Evolutionary conservation across 2,888 invertebrate species (phyloP).

Genomic region (Caradrina kadenii): DNA sequence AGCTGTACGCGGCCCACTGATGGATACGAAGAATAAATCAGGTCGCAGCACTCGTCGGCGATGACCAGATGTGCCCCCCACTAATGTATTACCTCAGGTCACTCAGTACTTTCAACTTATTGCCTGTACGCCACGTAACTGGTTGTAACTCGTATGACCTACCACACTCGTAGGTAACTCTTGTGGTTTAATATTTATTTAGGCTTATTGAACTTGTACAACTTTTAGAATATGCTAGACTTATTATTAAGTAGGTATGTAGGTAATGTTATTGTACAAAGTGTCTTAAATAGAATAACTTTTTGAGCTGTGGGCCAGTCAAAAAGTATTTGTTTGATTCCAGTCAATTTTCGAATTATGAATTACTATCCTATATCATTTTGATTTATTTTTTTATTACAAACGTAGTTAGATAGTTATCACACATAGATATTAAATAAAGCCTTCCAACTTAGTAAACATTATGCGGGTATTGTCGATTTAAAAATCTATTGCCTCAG

Average conservation of each 20-base stretch:
- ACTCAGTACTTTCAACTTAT: constrained; percentile 73
- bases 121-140: constrained; percentile 49
- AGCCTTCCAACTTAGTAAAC: too few relatives aligned
- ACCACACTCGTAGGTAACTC: constrained; percentile 14
- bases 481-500: too few relatives aligned
- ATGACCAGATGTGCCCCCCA: constrained; percentile 81
- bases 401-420: too few relatives aligned
- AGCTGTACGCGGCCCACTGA: constrained; percentile 82
- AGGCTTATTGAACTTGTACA: constrained; percentile 1
- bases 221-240: not conserved
- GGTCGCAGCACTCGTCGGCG: constrained; percentile 80
- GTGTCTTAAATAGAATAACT: not conserved
- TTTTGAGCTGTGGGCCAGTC: too few relatives aligned
- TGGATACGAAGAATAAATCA: constrained; percentile 88
- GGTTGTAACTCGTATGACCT: constrained; percentile 18
- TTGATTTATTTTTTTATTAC: too few relatives aligned
- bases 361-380: too few relatives aligned
- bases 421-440: too few relatives aligned
- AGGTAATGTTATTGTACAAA: not conserved
- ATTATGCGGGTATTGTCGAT: too few relatives aligned
- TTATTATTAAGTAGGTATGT: not conserved
- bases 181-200: constrained; percentile 30
- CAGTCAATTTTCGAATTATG: not conserved
- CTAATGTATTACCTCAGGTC: constrained; percentile 78
- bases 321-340: not conserved